Conservation (phyloP, 2,888 invertebrate species). For the Sesia apiformis region DNA sequence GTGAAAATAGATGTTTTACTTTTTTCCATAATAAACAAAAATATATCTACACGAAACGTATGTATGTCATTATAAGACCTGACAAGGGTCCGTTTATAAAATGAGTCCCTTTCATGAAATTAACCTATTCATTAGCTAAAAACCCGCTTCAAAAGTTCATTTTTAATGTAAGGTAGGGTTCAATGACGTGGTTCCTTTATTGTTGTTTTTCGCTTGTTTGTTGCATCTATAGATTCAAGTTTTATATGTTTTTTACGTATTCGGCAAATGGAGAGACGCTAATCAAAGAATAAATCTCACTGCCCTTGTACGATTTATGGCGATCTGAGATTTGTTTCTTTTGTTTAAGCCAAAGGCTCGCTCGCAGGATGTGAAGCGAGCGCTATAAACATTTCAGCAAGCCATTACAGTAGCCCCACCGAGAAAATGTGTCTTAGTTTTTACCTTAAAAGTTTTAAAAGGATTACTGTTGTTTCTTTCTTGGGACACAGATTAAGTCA, state of each 20-base stretch:
- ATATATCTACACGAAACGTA: too few species aligned
- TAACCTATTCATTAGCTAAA: background rate
- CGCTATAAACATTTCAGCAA: slow-evolving; percentile 60
- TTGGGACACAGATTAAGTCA: slow-evolving; percentile 22
- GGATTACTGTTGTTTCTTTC: slow-evolving; percentile 40
- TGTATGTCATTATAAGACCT: too few species aligned
- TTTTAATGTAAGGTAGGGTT: background rate
- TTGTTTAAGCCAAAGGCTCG: slow-evolving; percentile 12
- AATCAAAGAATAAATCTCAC: slow-evolving; percentile 56
- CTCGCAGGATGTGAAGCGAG: slow-evolving; percentile 26
- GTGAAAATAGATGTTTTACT: too few species aligned
- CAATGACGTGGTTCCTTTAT: background rate
- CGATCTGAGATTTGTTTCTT: slow-evolving; percentile 54
- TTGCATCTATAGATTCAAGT: background rate
- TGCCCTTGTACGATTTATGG: slow-evolving; percentile 42
- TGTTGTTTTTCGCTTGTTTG: slow-evolving; percentile 9
- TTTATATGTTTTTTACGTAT: slow-evolving; percentile 21
- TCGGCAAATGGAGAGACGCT: slow-evolving; percentile 39
- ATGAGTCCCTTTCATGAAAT: background rate
- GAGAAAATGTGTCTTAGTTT: slow-evolving; percentile 48
- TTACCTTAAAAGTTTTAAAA: slow-evolving; percentile 47
- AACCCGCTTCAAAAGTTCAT: background rate
- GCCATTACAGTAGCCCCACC: slow-evolving; percentile 45
- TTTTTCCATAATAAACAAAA: too few species aligned
- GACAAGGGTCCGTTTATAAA: background rate